Base-by-base conservation (phyloP, 2,113 vertebrate species). In the Acinonyx jubatus region DNA sequence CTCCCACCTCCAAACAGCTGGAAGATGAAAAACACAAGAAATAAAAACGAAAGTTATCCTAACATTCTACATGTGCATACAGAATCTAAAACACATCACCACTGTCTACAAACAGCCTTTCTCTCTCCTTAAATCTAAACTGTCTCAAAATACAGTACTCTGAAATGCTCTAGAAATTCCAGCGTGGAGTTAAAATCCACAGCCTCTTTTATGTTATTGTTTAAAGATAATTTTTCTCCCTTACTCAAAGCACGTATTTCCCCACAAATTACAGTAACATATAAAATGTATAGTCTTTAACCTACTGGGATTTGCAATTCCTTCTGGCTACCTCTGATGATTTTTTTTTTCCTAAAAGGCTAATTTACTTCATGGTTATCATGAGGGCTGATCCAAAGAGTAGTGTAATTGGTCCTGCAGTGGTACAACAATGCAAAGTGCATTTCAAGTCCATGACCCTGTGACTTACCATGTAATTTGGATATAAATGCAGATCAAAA, bases 91-190 rank as follows among this genome's bases (percentile, higher is more conserved):
- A 82, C 27, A 48, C 19, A 4, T 41, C 36, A 29, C n/a, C 25
- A 91, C 38, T 78, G 2, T 83, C 89, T 63, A 73, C 41, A 81
- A 92, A 29, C 5, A 27, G 14, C 52, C 6, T 91, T 93, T 91
- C 48, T 81, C 33, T 57, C 45, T 91, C 41, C 50, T 88, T 92
- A 89, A 57, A 92, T 91, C 19, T 63, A 82, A 93, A 83, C 55
- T 48, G 87, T 85, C 80, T 95, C 14, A 81, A 89, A 96, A 93
- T 36, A 74, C 10, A 96, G 23, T 84, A 78, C 8, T 95, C 29
- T 48, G 41, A 96, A 95, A 89, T 81, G 57, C 8, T 74, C 31
- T 84, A 65, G 84, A 97, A 97, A 96, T 89, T 74, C 25, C 33
- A 68, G 48, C 88, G 38, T 86, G 33, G 79, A 92, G 84, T 93